These are phyloP conservation scores for Saguinus midas DNA, from an alignment of 2,113 vertebrate species.

Conservation along the genomic window DNA sequence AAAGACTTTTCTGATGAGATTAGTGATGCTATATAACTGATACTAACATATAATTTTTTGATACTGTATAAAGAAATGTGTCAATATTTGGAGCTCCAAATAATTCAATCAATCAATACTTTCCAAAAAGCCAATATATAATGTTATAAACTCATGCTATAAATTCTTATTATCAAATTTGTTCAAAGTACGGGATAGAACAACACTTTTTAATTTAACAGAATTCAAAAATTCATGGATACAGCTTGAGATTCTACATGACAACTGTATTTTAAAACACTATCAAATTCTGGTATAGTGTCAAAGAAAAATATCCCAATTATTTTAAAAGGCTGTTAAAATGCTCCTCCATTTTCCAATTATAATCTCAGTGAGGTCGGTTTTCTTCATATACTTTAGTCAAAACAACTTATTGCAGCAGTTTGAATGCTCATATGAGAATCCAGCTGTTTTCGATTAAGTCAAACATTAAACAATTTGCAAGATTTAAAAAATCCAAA, in stretches of 20 bases:
- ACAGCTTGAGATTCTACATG: not conserved
- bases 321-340: constrained; percentile 21
- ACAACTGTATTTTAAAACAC: not conserved
- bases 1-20: not conserved
- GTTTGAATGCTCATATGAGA: not conserved
- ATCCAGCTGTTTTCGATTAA: not conserved
- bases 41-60: not conserved
- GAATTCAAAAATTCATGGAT: not conserved
- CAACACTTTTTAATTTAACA: not conserved
- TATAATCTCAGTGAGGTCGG: not conserved
- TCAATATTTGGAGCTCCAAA: not conserved
- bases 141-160: not conserved
- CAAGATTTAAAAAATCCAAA: not conserved
- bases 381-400: not conserved
- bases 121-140: not conserved
- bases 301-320: not conserved
- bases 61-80: not conserved
- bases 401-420: not conserved
- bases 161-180: not conserved
- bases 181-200: not conserved
- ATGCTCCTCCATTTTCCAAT: not conserved
- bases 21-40: not conserved
- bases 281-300: not conserved
- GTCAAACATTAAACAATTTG: constrained; percentile 7
- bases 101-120: not conserved